Conservation (phyloP, 2,113 vertebrate genomes). For the Machaerirhynchus nigripectus region DNA sequence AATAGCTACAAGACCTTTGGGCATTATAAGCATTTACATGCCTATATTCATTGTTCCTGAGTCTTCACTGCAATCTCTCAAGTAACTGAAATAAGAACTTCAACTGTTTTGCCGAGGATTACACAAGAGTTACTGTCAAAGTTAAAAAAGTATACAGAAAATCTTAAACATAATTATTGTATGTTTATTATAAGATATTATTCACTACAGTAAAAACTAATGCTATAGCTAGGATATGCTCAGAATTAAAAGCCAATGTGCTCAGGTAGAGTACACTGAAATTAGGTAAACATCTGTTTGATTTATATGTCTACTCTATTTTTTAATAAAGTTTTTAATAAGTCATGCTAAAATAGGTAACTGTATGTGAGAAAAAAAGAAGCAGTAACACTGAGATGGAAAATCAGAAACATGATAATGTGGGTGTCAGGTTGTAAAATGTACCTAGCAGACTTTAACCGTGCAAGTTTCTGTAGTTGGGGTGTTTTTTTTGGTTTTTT, state of each 20-base stretch:
- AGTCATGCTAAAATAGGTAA: not conserved
- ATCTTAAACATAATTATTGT: not conserved
- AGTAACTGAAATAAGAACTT: not conserved
- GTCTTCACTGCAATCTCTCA: not conserved
- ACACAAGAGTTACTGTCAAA: not conserved
- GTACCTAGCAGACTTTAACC: not conserved
- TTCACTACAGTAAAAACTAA: not conserved
- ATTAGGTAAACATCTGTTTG: not conserved
- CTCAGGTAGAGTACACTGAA: not conserved
- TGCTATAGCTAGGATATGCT: not conserved
- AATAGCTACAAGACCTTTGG: not conserved
- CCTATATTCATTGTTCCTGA: not conserved
- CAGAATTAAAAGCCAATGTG: not conserved
- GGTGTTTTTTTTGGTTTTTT: rapidly evolving
- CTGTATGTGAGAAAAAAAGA: not conserved
- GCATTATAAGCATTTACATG: not conserved
- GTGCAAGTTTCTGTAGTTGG: not conserved
- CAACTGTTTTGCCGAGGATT: not conserved
- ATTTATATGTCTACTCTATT: not conserved
- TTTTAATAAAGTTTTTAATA: not conserved
- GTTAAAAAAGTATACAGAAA: not conserved
- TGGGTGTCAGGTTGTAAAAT: not conserved
- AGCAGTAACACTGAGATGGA: not conserved
- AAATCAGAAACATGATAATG: not conserved
- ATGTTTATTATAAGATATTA: not conserved